Percentiles rank a stretch among this genome's conserved stretches.
phyloP scores from a whole-genome alignment of 2,797 vertebrate genomes.

The Glyptemys insculpta region DNA sequence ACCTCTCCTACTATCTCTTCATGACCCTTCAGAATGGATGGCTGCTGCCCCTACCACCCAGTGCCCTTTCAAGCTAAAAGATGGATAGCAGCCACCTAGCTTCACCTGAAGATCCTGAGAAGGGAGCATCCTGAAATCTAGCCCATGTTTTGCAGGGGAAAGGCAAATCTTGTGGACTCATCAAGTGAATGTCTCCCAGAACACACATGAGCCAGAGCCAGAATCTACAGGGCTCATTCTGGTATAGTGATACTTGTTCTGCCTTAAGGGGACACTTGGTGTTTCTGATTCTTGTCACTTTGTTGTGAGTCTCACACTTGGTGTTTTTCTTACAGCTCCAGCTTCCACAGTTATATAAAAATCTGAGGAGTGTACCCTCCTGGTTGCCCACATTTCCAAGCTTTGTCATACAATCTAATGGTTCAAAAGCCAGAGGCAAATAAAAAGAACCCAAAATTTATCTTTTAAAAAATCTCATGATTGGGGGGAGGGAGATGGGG shows the following conservation, averaged over 20 bases:
- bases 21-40: not conserved
- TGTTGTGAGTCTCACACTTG: not conserved
- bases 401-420: not conserved
- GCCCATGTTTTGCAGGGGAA: not conserved
- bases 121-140: not conserved
- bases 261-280: not conserved
- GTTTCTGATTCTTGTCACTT: not conserved
- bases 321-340: not conserved
- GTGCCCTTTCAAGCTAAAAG: too few relatives aligned
- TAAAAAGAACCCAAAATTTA: not conserved
- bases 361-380: not conserved
- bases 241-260: not conserved
- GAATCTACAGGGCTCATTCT: not conserved
- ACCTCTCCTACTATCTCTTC: not conserved
- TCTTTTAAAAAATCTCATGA: not conserved
- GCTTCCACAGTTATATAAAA: not conserved
- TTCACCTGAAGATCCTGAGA: not conserved
- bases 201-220: not conserved
- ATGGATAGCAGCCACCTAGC: fast-evolving
- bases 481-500: not conserved
- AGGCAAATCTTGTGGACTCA: not conserved
- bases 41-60: not conserved
- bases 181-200: not conserved
- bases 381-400: fast-evolving
- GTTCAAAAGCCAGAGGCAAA: not conserved